Evolutionary conservation across 2,113 vertebrate genomes (phyloP).

Genomic region (Rafetus swinhoei): DNA sequence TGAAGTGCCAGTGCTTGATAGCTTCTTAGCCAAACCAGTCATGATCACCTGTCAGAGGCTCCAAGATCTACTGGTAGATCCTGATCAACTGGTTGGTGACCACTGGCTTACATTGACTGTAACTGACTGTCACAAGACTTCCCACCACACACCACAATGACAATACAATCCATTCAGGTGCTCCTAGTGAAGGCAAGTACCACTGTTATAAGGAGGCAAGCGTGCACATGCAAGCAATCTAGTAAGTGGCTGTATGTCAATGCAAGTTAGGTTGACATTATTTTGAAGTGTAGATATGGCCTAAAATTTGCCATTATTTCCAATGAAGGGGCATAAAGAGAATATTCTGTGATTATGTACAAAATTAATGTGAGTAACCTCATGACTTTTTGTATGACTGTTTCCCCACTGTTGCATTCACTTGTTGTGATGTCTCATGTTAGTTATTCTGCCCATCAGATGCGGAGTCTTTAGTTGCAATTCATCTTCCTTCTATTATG

Average conservation of each 20-base stretch:
- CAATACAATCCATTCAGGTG: background rate
- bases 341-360: background rate
- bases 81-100: too few species aligned
- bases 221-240: background rate
- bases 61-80: too few species aligned
- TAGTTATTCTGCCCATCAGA: background rate
- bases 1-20: too few species aligned
- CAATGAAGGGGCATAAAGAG: too few species aligned
- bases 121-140: background rate
- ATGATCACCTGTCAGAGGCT: too few species aligned
- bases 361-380: fast-evolving
- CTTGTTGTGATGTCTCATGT: fast-evolving
- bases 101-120: background rate
- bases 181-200: background rate
- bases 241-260: background rate
- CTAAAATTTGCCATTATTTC: background rate
- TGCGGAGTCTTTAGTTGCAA: background rate
- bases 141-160: background rate
- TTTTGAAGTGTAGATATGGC: background rate
- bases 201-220: background rate
- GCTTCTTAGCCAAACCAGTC: too few species aligned
- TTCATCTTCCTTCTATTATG: background rate
- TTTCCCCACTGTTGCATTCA: fast-evolving
- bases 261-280: background rate
- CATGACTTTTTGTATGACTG: fast-evolving